phyloP scores from a whole-genome alignment of 2,888 invertebrate species.

The Sesamia inferens region DNA sequence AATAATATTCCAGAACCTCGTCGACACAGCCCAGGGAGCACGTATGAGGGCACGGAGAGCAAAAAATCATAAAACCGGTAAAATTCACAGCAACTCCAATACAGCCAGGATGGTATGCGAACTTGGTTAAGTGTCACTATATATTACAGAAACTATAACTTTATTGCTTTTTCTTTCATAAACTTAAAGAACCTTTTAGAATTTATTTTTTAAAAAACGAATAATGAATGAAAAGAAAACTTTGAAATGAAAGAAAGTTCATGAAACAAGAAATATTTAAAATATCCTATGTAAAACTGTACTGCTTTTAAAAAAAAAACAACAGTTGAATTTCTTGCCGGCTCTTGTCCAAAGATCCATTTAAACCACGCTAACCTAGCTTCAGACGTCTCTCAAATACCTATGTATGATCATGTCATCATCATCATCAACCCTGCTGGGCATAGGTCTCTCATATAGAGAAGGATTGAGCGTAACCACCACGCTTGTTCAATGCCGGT shows the following conservation, averaged over 20 bases:
- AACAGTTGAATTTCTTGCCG: background rate
- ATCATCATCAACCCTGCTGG: too few species aligned
- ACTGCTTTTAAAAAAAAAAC: background rate
- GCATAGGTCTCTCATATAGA: too few species aligned
- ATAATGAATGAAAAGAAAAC: background rate
- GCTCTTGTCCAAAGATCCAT: background rate
- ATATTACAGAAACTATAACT: slow-evolving; percentile 15
- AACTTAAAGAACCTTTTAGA: slow-evolving; percentile 19
- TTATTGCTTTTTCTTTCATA: slow-evolving; percentile 20
- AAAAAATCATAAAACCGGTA: slow-evolving; percentile 48
- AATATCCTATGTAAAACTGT: background rate
- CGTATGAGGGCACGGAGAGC: slow-evolving; percentile 11
- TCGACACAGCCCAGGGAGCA: background rate
- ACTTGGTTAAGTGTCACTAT: slow-evolving; percentile 25
- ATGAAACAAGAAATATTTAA: background rate
- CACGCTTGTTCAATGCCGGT: too few species aligned
- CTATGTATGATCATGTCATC: background rate
- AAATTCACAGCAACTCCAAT: slow-evolving; percentile 48
- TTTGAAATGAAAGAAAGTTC: background rate
- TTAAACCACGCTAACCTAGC: background rate
- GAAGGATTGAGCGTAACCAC: too few species aligned
- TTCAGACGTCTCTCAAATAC: background rate
- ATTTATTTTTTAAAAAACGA: slow-evolving; percentile 4
- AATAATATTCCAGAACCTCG: background rate
- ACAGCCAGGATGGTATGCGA: slow-evolving; percentile 29